These are phyloP conservation scores for Coracopsis vasa DNA, from an alignment of 2,113 vertebrate genomes.

Conservation along the genomic window DNA sequence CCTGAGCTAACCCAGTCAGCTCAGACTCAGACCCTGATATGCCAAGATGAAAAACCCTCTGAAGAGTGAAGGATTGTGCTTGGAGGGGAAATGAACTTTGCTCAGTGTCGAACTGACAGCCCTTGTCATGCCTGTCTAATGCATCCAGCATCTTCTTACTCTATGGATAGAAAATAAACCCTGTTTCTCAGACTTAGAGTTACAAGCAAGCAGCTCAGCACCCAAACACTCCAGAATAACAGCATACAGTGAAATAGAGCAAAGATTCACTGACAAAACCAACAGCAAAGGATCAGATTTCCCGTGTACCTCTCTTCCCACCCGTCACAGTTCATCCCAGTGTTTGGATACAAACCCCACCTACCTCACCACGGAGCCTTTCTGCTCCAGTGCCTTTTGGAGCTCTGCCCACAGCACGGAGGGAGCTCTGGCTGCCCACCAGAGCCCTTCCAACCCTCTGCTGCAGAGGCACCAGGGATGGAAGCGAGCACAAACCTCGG, in stretches of 20 bases:
- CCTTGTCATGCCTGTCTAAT: background rate
- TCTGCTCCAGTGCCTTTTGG: accelerated
- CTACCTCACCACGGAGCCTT: background rate
- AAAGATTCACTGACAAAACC: accelerated
- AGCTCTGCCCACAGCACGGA: background rate
- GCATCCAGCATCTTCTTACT: background rate
- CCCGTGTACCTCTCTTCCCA: background rate
- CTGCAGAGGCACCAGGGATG: accelerated
- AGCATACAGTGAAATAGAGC: accelerated
- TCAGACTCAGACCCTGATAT: background rate
- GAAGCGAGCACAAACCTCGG: background rate
- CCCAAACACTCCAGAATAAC: background rate
- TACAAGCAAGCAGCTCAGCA: background rate
- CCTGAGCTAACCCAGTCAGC: background rate
- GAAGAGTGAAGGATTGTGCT: background rate
- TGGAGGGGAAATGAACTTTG: background rate
- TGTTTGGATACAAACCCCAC: background rate
- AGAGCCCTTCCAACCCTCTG: background rate
- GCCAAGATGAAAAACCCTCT: background rate
- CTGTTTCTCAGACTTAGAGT: background rate
- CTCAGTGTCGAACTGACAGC: background rate
- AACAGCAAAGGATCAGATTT: background rate
- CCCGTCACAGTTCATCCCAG: background rate
- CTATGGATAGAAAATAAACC: background rate
- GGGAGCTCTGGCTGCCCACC: background rate